phyloP scores from a whole-genome alignment of 2,888 invertebrate genomes.

The Thereva nobilitata region DNA sequence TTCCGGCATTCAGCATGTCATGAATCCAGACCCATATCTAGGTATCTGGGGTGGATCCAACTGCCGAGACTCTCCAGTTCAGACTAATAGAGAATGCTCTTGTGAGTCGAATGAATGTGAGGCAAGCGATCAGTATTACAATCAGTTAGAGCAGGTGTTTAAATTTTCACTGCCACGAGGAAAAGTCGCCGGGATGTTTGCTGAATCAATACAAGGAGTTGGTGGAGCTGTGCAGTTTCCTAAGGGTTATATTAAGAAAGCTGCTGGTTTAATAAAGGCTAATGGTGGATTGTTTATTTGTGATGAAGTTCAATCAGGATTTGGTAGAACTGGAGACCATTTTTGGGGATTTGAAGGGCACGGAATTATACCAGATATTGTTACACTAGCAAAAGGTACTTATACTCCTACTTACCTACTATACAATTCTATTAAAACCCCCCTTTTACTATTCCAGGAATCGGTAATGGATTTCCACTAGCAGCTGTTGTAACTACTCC shows the following conservation, averaged over 20 bases:
- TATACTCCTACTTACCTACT: neutral
- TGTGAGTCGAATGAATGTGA: slow-evolving; percentile 68
- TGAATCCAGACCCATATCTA: slow-evolving; percentile 89
- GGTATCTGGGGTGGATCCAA: slow-evolving; percentile 88
- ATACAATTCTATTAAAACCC: neutral
- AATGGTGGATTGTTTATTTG: slow-evolving; percentile 88
- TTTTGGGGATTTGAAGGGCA: slow-evolving; percentile 97
- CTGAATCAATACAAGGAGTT: slow-evolving; percentile 95
- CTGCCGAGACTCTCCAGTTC: slow-evolving; percentile 86
- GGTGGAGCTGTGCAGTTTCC: slow-evolving; percentile 94
- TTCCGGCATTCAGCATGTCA: slow-evolving; percentile 80
- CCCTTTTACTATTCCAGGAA: slow-evolving; percentile 52
- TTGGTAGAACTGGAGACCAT: slow-evolving; percentile 90
- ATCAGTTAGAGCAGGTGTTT: slow-evolving; percentile 73
- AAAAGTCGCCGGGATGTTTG: slow-evolving; percentile 85
- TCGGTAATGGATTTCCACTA: slow-evolving; percentile 94
- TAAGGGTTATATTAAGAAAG: slow-evolving; percentile 80
- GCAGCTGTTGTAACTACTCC: slow-evolving; percentile 93
- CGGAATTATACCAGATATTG: slow-evolving; percentile 86
- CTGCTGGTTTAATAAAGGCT: slow-evolving; percentile 74
- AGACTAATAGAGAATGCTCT: slow-evolving; percentile 69
- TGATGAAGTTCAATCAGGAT: slow-evolving; percentile 97
- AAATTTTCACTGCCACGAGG: slow-evolving; percentile 77
- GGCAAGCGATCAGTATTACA: slow-evolving; percentile 78
- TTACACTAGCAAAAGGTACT: slow-evolving; percentile 94